Percentiles rank a stretch among this genome's conserved stretches.
These are phyloP conservation scores for Porphyrio hochstetteri DNA, from an alignment of 2,113 vertebrate species.

Conservation along the genomic window DNA sequence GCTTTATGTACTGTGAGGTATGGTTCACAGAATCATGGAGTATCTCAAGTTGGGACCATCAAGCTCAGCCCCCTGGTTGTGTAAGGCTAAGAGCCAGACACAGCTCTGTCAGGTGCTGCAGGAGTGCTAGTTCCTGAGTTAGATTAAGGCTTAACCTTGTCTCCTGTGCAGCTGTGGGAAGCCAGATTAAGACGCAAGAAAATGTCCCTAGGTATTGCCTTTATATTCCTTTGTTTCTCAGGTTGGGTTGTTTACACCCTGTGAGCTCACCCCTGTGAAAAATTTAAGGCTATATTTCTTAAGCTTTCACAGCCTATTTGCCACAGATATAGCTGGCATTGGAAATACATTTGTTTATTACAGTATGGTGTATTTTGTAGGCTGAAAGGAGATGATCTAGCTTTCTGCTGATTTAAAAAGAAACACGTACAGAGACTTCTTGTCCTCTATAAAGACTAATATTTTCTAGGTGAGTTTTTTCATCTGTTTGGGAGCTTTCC, in stretches of 20 bases:
- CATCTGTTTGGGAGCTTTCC: neutral
- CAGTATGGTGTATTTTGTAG: neutral
- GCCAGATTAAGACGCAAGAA: neutral
- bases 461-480: neutral
- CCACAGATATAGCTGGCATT: neutral
- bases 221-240: neutral
- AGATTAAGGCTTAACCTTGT: neutral
- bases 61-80: neutral
- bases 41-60: no score
- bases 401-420: neutral
- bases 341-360: accelerated
- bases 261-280: neutral
- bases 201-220: neutral
- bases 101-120: neutral
- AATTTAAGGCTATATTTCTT: neutral
- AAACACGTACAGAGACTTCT: neutral
- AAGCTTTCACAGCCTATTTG: neutral
- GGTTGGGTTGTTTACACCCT: neutral
- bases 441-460: neutral
- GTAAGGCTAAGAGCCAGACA: neutral
- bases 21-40: no score
- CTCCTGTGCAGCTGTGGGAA: neutral
- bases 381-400: neutral
- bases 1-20: neutral
- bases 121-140: neutral